These are phyloP conservation scores for Anadara kagoshimensis DNA, from an alignment of 1,140 invertebrate species.

Conservation along the genomic window DNA sequence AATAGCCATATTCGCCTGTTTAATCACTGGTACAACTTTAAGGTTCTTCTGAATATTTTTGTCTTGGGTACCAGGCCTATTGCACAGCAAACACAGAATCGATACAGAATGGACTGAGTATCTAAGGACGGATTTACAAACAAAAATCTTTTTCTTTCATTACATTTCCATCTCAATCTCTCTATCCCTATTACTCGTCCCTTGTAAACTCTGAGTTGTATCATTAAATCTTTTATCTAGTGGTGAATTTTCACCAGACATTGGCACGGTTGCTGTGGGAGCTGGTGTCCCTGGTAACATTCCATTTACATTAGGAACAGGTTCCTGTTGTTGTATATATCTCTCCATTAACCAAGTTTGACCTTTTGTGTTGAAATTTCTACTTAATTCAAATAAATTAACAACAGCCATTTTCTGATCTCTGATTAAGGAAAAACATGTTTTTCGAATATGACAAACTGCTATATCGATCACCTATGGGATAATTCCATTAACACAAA, in stretches of 20 bases:
- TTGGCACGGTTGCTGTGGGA: constrained; percentile 32
- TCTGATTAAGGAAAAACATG: constrained; percentile 28
- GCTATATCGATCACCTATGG: background rate
- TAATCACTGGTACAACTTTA: no score
- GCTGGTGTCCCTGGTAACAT: constrained; percentile 40
- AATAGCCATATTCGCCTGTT: no score
- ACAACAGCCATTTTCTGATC: constrained; percentile 63
- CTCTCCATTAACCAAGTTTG: constrained; percentile 59
- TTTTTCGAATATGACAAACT: background rate
- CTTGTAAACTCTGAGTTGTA: constrained; percentile 3
- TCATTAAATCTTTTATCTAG: background rate
- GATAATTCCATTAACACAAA: no score
- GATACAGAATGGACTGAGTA: no score
- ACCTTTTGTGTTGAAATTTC: constrained; percentile 54
- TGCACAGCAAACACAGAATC: no score
- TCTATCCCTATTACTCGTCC: background rate
- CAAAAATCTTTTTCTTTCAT: background rate
- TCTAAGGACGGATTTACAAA: background rate
- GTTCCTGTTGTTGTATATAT: constrained; percentile 59
- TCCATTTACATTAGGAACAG: constrained; percentile 31
- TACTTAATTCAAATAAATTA: constrained; percentile 67
- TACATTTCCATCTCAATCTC: constrained; percentile 16
- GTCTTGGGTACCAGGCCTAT: no score
- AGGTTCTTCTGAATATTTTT: no score
- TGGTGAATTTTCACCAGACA: background rate